Evolutionary conservation across 2,113 vertebrate genomes (phyloP), one percentile per base, ranked within the genome.

Genomic region (Asarcornis scutulata): DNA sequence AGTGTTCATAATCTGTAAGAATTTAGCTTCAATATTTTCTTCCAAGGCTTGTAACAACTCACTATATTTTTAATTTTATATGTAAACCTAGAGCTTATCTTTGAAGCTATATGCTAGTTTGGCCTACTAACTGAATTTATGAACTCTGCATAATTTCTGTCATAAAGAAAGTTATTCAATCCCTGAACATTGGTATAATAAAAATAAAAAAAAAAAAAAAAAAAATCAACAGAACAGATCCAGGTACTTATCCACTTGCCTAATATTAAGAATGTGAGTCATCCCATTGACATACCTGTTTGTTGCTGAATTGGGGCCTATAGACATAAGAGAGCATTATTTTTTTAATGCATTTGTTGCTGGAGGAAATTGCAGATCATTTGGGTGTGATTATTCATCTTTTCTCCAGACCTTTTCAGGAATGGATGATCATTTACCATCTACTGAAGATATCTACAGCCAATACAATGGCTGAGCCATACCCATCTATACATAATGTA

Each of bases 301-400:
- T 86, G 46, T 66, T 94, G 38, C 63, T 91, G 91, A 95, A 78
- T 27, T 86, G 79, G 69, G 89, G 91, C 89, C 90, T 93, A 86
- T 52, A 75, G 86, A 86, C 60, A 91, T 63, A 72, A 71, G 66
- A 68, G 36, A 90, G 36, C 67, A 95, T 73, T 10, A 62, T 62
- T 86, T 83, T 72, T 92, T 81, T 78, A 87, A 85, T 73, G 36
- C 48, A 75, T 86, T 91, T 88, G 13, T 91, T 82, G 78, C 85
- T 66, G 31, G 36, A 86, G 77, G 55, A 94, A 92, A 94, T 7
- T 48, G 69, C 74, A 32, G 71, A 87, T 92, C 59, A 83, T 88
- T 82, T 88, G 82, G 62, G 82, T 2, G 2, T 3, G 5, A 69
- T 78, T 83, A 67, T 93, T 75, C 36, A 76, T 83, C 63, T 10